Evolutionary conservation across 1,140 invertebrate species (phyloP), one percentile per base, ranked within the genome.

Genomic region (Drosophila micromelanica): DNA sequence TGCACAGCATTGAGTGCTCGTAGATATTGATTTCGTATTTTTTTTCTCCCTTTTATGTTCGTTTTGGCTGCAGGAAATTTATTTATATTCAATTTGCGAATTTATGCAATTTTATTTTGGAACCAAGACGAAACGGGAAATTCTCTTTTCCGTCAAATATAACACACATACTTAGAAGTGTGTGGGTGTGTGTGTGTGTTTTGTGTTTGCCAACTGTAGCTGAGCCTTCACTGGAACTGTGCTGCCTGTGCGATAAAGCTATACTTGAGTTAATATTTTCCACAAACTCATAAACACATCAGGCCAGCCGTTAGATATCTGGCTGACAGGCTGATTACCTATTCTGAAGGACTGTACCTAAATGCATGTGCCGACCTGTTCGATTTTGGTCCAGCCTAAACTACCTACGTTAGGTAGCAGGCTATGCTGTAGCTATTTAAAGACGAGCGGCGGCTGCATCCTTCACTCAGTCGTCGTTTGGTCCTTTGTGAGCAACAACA

Each of bases 61-160:
- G 46, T 56, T 62, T 65, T 38, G 64, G 63, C 80, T 82, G 78
- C 81, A 87, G 82, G 82, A 87, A 87, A 87, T 87, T 87, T 87
- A 87, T 87, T 87, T 89, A 87, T 89, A 87, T 89, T 87, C 84
- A 87, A 87, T 87, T 87, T 87, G 71, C 38, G 78, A 73, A 78
- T 82, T 89, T 82, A 78, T 82, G 81, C 82, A 68, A 72, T 59
- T 68, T 72, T 74, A 70, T 20, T 17, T 11, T 15, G 40, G 40
- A 1, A 17, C 23, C 13, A 57, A 57, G 55, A 57, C 55, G 23
- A 11, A 69, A 43, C 69, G 65, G 81, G 74, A 85, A 85, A 85
- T 81, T 85, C 69, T 78, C 42, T 81, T 87, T 73, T 73, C 49
- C 70, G 42, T 55, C 67, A 55, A 27, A 32, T 68, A 52, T 61